Evolutionary conservation across 1,140 invertebrate species (phyloP).

Genomic region (Drosophila trapezifrons): DNA sequence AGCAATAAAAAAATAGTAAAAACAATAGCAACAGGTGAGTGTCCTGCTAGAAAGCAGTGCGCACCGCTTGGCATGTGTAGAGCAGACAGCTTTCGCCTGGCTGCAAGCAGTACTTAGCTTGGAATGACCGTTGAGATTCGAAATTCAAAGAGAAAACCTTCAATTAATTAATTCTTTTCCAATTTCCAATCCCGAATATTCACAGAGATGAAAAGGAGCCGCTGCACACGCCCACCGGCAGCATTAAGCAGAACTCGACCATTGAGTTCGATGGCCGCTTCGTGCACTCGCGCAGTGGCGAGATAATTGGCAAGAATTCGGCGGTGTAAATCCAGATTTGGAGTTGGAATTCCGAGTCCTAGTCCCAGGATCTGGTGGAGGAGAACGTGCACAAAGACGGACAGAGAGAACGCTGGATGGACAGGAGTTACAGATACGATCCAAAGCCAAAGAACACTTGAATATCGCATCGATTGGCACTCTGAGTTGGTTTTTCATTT

Average conservation of each 20-base stretch:
- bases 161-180: no score
- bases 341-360: neutral
- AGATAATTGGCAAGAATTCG: slow-evolving; percentile 93
- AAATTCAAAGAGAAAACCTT: neutral
- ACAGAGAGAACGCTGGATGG: neutral
- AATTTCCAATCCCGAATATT: slow-evolving; percentile 4
- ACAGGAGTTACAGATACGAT: slow-evolving; percentile 8
- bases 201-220: slow-evolving; percentile 92
- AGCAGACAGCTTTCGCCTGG: slow-evolving; percentile 11
- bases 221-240: slow-evolving; percentile 88
- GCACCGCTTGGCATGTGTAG: slow-evolving; percentile 20
- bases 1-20: neutral
- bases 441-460: slow-evolving; percentile 61
- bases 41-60: neutral
- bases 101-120: slow-evolving; percentile 5
- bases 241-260: slow-evolving; percentile 89
- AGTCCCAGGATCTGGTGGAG: slow-evolving; percentile 5
- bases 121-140: neutral
- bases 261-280: slow-evolving; percentile 92
- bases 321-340: slow-evolving; percentile 87
- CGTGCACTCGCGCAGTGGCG: slow-evolving; percentile 90
- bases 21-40: slow-evolving; percentile 12
- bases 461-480: slow-evolving; percentile 51
- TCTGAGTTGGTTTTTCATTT: slow-evolving; percentile 51
- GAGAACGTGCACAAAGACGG: slow-evolving; percentile 20